A percentile compares a stretch with the other conserved stretches of the same genome.
These are phyloP conservation scores for Lepidocyrtinus sp. DNA, from an alignment of 2,888 invertebrate genomes.

Conservation along the genomic window DNA sequence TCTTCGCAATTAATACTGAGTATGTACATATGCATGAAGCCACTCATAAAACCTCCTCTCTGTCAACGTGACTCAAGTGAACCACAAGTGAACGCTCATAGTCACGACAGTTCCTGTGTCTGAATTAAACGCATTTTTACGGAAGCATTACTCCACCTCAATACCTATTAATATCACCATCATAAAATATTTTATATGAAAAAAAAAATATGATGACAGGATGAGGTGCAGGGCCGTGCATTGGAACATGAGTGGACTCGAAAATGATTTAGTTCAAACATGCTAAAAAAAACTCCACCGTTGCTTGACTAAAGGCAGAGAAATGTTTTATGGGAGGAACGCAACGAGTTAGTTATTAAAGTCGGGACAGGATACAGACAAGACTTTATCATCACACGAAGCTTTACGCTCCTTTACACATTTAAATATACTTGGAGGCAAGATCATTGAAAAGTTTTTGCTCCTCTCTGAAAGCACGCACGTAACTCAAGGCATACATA, in stretches of 20 bases:
- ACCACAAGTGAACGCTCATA: too few relatives aligned
- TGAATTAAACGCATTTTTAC: too few relatives aligned
- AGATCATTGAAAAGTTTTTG: constrained; percentile 1
- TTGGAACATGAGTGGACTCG: constrained; percentile 12
- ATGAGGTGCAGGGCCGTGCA: background rate
- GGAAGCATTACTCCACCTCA: too few relatives aligned
- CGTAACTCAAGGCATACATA: background rate
- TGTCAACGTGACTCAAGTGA: too few relatives aligned
- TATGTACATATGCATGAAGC: too few relatives aligned
- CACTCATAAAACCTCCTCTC: too few relatives aligned
- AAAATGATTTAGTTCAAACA: constrained; percentile 15
- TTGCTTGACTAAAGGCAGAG: constrained; percentile 4
- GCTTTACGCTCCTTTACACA: constrained; percentile 33
- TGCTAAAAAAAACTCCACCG: background rate
- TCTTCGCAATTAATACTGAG: too few relatives aligned
- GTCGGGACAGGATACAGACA: constrained; percentile 12
- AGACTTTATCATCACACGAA: constrained; percentile 44
- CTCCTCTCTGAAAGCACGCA: background rate
- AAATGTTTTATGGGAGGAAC: constrained; percentile 8
- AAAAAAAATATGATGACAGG: constrained; percentile 7
- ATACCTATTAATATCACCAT: too few relatives aligned
- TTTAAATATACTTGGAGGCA: constrained; percentile 2
- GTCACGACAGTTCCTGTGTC: too few relatives aligned
- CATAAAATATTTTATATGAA: constrained; percentile 8
- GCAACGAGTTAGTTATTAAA: background rate